These are phyloP conservation scores for Sphaerodactylus townsendi DNA, from an alignment of 2,113 vertebrate species.

Conservation along the genomic window DNA sequence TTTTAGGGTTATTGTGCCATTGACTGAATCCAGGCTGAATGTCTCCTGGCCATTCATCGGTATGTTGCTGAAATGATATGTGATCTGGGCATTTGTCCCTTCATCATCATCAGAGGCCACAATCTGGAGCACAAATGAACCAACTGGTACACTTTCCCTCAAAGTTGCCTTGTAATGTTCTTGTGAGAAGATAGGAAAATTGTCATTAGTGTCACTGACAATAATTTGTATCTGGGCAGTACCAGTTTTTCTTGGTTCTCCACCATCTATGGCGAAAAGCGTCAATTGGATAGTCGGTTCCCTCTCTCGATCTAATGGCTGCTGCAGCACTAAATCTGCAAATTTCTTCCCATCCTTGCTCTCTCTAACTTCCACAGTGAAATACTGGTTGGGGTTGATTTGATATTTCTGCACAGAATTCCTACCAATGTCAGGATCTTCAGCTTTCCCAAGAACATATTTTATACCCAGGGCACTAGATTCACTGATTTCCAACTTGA, in stretches of 20 bases:
- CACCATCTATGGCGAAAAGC: conserved; percentile 75
- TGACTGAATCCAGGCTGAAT: conserved; percentile 73
- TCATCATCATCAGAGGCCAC: conserved; percentile 73
- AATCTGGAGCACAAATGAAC: conserved; percentile 63
- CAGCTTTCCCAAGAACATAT: conserved; percentile 63
- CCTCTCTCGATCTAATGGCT: conserved; percentile 69
- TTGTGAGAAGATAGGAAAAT: conserved; percentile 69
- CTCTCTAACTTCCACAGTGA: conserved; percentile 53
- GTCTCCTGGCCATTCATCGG: conserved; percentile 66
- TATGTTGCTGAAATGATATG: conserved; percentile 77
- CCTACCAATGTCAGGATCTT: conserved; percentile 56
- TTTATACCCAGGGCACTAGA: conserved; percentile 42
- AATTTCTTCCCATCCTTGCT: conserved; percentile 55
- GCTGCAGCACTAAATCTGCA: conserved; percentile 63
- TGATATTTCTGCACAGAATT: conserved; percentile 65
- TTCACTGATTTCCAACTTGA: conserved; percentile 69
- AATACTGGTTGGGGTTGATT: conserved; percentile 49
- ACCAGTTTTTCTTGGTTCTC: conserved; percentile 68
- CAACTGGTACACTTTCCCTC: conserved; percentile 61
- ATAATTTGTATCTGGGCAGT: conserved; percentile 68
- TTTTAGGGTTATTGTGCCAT: conserved; percentile 75
- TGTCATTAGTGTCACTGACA: conserved; percentile 75
- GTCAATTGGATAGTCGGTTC: conserved; percentile 58
- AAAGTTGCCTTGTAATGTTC: conserved; percentile 67
- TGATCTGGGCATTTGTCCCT: conserved; percentile 69